Conservation (phyloP, 2,797 vertebrate species). For the Limnodromus scolopaceus region DNA sequence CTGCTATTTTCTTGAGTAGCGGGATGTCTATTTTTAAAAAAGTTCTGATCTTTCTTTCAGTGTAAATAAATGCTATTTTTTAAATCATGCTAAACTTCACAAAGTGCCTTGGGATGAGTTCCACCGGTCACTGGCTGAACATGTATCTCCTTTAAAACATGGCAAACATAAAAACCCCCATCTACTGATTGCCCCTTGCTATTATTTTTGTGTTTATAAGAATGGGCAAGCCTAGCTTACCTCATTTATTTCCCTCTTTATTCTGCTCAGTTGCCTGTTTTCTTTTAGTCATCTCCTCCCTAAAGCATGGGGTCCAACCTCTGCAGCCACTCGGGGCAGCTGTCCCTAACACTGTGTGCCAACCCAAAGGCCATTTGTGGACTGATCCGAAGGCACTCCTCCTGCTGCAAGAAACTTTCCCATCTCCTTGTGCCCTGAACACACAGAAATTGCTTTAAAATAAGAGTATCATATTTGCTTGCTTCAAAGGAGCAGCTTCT, state of each 20-base stretch:
- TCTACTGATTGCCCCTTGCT: background rate
- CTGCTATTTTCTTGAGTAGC: background rate
- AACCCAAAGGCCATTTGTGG: background rate
- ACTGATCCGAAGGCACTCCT: background rate
- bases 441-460: background rate
- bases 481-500: slow-evolving; percentile 2
- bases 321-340: background rate
- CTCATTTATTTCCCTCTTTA: background rate
- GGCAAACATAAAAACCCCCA: fast-evolving
- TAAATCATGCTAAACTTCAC: background rate
- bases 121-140: background rate
- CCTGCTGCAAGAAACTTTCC: background rate
- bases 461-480: background rate
- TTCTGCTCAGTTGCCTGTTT: background rate
- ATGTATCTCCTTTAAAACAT: background rate
- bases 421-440: background rate
- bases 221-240: background rate
- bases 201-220: background rate
- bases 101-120: background rate
- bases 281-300: background rate
- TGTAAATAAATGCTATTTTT: background rate
- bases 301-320: background rate
- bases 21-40: background rate
- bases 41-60: background rate
- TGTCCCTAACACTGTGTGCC: background rate